Percentiles rank a stretch among this genome's conserved stretches.
Evolutionary conservation across 2,113 vertebrate species (phyloP).

Genomic region (Oxyura jamaicensis): DNA sequence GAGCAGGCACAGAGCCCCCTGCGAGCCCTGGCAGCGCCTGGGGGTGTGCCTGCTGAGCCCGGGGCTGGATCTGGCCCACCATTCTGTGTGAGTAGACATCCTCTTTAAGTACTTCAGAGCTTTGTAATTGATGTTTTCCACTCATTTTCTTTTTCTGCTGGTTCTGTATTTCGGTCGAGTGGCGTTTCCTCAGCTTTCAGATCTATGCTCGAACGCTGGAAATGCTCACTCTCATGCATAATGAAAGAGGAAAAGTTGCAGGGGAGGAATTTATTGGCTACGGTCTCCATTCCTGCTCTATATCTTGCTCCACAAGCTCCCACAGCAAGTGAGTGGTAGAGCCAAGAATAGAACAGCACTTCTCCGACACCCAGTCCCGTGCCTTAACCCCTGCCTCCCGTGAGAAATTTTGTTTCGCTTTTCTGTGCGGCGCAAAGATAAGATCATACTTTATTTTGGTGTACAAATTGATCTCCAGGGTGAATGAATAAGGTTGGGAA

Average conservation of each 20-base stretch:
- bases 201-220: background rate
- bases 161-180: constrained; percentile 41
- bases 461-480: constrained; percentile 59
- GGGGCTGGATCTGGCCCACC: background rate
- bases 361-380: constrained; percentile 57
- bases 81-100: background rate
- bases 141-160: constrained; percentile 25
- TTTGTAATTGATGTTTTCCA: constrained; percentile 45
- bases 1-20: background rate
- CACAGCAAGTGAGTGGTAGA: constrained; percentile 64
- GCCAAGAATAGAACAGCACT: constrained; percentile 72
- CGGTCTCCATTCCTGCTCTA: constrained; percentile 61
- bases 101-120: constrained; percentile 5
- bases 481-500: constrained; percentile 47
- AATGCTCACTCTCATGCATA: constrained; percentile 57
- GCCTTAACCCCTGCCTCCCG: constrained; percentile 66
- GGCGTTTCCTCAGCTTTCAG: constrained; percentile 24
- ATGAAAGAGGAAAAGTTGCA: constrained; percentile 61
- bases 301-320: constrained; percentile 67
- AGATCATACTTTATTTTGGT: constrained; percentile 65
- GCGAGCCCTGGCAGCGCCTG: background rate
- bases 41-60: background rate
- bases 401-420: constrained; percentile 49
- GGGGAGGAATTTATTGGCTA: constrained; percentile 67
- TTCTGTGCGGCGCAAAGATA: constrained; percentile 38